phyloP scores from a whole-genome alignment of 1,140 invertebrate species.

The Homarus americanus region DNA sequence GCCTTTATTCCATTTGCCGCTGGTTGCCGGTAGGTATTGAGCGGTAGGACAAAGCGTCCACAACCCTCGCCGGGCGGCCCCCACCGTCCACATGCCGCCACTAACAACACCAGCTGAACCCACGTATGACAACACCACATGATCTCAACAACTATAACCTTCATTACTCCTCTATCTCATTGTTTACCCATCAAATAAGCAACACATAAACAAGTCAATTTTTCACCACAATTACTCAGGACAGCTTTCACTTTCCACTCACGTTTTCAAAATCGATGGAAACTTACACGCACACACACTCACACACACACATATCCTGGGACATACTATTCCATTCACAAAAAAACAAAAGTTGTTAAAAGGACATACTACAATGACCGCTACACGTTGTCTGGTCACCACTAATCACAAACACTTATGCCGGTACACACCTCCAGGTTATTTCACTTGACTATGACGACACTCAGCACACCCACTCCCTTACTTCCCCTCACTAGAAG shows the following conservation, averaged over 20 bases:
- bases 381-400: not conserved
- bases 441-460: not conserved
- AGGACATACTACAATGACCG: not conserved
- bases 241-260: not conserved
- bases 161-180: too few species aligned
- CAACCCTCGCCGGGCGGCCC: too few species aligned
- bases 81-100: too few species aligned
- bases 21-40: too few species aligned
- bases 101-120: too few species aligned
- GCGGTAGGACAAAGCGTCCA: too few species aligned
- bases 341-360: not conserved
- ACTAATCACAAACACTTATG: not conserved
- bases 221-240: too few species aligned
- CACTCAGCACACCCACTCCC: not conserved
- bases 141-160: too few species aligned
- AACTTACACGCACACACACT: slow-evolving; percentile 9
- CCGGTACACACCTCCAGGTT: not conserved
- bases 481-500: slow-evolving; percentile 13
- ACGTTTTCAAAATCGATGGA: slow-evolving; percentile 17
- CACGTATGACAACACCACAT: too few species aligned
- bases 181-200: too few species aligned
- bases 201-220: too few species aligned
- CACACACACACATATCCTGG: not conserved
- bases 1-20: too few species aligned
- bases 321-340: slow-evolving; percentile 1